Evolutionary conservation across 1,140 invertebrate species (phyloP).

Genomic region (Sycophila sp.): DNA sequence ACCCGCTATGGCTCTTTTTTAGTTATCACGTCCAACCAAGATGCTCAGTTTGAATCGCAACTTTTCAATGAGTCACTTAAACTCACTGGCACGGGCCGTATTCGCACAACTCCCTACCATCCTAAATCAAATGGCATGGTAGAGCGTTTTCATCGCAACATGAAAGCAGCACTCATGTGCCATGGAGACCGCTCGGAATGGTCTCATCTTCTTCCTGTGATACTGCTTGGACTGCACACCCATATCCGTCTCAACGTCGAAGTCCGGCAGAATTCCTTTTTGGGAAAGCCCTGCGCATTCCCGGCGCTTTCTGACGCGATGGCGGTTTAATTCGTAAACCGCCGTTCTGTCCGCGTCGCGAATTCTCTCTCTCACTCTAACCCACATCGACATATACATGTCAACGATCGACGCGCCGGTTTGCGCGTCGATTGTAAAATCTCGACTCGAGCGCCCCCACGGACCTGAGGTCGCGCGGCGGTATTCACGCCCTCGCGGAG

Average conservation of each 20-base stretch:
- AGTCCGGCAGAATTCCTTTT: slow-evolving; percentile 56
- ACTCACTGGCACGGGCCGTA: neutral
- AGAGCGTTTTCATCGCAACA: slow-evolving; percentile 1
- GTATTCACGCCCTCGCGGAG: too few relatives aligned
- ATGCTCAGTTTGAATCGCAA: slow-evolving; percentile 1
- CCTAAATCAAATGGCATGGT: neutral
- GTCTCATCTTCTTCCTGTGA: slow-evolving; percentile 53
- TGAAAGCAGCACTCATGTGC: slow-evolving; percentile 10
- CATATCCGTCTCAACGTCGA: slow-evolving; percentile 52
- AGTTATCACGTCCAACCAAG: neutral
- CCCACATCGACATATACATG: too few relatives aligned
- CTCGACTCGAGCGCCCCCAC: too few relatives aligned
- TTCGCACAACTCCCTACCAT: neutral
- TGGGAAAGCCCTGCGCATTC: slow-evolving; percentile 50
- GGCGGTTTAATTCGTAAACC: too few relatives aligned
- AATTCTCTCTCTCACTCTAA: too few relatives aligned
- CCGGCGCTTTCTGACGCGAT: slow-evolving; percentile 47
- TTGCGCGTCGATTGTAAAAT: too few relatives aligned
- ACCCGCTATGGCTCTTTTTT: neutral
- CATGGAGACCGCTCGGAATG: slow-evolving; percentile 45
- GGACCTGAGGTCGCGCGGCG: too few relatives aligned
- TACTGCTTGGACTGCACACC: slow-evolving; percentile 58
- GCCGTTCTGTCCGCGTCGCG: too few relatives aligned
- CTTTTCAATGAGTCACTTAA: neutral
- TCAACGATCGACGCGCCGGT: too few relatives aligned